These are phyloP conservation scores for Clarias pachynema DNA, from an alignment of 2,797 vertebrate species.

Conservation along the genomic window DNA sequence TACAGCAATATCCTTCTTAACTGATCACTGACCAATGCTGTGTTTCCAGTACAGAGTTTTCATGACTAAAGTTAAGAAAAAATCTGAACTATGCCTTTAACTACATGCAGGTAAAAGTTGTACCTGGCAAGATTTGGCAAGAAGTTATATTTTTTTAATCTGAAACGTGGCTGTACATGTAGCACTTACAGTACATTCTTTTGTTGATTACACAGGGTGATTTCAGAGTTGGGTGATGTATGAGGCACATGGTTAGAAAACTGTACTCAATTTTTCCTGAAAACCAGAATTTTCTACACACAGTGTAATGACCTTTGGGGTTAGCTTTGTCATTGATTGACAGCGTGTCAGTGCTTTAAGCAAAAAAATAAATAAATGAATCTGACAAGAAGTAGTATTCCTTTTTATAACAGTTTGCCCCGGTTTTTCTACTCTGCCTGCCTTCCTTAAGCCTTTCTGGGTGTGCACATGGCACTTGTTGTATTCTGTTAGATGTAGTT, in stretches of 20 bases:
- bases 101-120: not conserved
- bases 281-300: not conserved
- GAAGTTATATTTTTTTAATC: not conserved
- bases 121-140: conserved; percentile 10
- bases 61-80: too few species aligned
- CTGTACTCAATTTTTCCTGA: not conserved
- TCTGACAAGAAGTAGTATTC: not conserved
- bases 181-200: not conserved
- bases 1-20: too few species aligned
- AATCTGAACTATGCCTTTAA: too few species aligned
- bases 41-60: too few species aligned
- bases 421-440: not conserved
- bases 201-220: not conserved
- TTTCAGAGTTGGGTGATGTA: not conserved
- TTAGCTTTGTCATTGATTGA: not conserved
- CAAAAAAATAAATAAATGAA: conserved; percentile 18
- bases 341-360: not conserved
- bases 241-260: not conserved
- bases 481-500: conserved; percentile 22
- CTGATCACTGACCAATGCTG: too few species aligned
- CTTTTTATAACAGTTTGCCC: not conserved
- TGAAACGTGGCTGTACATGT: conserved; percentile 8
- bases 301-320: not conserved
- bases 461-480: conserved; percentile 1
- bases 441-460: not conserved